Evolutionary conservation across 2,888 invertebrate species (phyloP).

Genomic region (Nasonovia ribisnigri): DNA sequence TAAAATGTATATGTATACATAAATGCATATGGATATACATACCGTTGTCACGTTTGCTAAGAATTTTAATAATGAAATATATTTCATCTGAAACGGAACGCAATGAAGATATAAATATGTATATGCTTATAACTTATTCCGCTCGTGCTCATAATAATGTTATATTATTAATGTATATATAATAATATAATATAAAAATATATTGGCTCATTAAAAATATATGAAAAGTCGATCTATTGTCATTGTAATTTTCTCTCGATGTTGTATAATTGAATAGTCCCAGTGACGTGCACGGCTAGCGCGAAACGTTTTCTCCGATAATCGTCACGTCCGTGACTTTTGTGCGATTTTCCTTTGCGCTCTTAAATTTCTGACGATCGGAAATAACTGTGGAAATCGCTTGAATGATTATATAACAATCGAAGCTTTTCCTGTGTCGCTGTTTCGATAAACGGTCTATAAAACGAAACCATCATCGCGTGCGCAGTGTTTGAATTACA

Average conservation of each 20-base stretch:
- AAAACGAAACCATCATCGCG: background rate
- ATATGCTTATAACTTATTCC: conserved; percentile 25
- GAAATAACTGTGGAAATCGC: background rate
- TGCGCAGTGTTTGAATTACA: too few relatives aligned
- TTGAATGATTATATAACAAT: background rate
- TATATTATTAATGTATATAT: background rate
- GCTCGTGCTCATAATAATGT: background rate
- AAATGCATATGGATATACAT: background rate
- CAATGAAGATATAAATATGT: background rate
- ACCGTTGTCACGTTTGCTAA: background rate
- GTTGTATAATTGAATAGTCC: background rate
- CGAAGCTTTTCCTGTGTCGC: background rate
- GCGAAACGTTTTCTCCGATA: background rate
- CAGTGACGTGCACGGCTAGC: background rate
- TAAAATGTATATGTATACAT: background rate
- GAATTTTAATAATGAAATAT: conserved; percentile 33
- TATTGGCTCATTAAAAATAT: background rate
- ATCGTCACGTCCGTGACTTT: background rate
- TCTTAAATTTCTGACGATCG: background rate
- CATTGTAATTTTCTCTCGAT: conserved; percentile 30
- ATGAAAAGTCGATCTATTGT: background rate
- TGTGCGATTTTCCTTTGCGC: background rate
- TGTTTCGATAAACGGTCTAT: background rate
- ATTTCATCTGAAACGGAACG: background rate
- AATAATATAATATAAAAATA: background rate